Percentiles rank a stretch among this genome's conserved stretches.
Conservation (phyloP, 2,113 vertebrate genomes). For the Podilymbus podiceps region DNA sequence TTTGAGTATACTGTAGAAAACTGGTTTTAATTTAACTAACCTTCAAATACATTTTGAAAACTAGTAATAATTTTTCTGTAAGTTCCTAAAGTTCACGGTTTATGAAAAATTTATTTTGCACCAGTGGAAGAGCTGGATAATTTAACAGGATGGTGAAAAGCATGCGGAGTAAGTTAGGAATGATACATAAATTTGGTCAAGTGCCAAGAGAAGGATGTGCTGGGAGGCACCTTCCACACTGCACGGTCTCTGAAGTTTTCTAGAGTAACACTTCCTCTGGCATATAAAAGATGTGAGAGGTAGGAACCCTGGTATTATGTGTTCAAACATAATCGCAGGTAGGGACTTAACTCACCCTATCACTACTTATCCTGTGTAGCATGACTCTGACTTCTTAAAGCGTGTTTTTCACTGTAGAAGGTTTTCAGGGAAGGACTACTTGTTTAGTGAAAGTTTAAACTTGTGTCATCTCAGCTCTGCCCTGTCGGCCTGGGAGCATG, state of each 20-base stretch:
- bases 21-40: neutral
- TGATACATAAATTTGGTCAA: neutral
- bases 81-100: neutral
- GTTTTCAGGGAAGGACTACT: neutral
- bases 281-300: neutral
- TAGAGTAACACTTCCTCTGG: neutral
- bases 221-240: neutral
- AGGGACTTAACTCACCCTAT: neutral
- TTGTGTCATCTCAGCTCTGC: neutral
- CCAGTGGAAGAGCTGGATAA: neutral
- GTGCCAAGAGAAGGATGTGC: neutral
- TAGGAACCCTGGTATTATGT: neutral
- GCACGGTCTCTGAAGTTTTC: neutral
- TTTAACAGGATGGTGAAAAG: neutral
- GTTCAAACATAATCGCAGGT: neutral
- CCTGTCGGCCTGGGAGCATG: neutral
- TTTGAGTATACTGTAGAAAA: neutral
- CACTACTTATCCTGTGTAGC: neutral
- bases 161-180: neutral
- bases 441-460: neutral
- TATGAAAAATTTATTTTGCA: neutral
- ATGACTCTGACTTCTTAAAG: neutral
- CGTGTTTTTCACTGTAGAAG: neutral
- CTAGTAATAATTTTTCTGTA: neutral
- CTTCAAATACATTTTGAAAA: neutral